Evolutionary conservation across 2,888 invertebrate species (phyloP), one percentile per base, ranked within the genome.

Genomic region (Rhorus exstirpatorius): DNA sequence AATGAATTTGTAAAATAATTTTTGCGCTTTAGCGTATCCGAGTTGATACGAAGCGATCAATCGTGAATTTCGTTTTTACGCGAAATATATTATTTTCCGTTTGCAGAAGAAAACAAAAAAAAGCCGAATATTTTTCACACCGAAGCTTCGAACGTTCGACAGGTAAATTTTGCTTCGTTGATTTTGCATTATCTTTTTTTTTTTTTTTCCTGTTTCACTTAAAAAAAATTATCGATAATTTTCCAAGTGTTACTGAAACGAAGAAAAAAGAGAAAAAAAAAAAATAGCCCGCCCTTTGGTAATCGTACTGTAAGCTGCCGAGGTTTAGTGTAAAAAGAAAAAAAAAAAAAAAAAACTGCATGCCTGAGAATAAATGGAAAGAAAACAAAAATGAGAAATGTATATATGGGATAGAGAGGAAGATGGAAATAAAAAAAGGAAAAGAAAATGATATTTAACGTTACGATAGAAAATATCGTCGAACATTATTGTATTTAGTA

Each of bases 401-500:
- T 79, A 83, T 77, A 85, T 79, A 83, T 12, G 78, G 81, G 51
- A 14, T 8, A 44, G 24, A 44, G 38, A 14, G 46, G 14, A 46
- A 21, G 70, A n/a, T n/a, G n/a, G n/a, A n/a, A n/a, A n/a, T n/a
- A n/a, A n/a, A n/a, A 38, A 24, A 77, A 26, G 51, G 14, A 70
- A 14, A 63, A 78, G 51, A 49, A 61, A 76, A 44, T 70, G 78
- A 80, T 51, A 77, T 77, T 74, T 80, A 81, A 75, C 17, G 53
- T 77, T 68, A 53, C 44, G 71, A 77, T 74, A 70, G 31, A 53
- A 67, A 55, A 79, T 58, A 77, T 70, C 46, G 58, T 81, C 65
- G 70, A 79, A 81, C 61, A 80, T 74, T 74, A 76, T 71, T 79
- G 77, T 84, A 85, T 83, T 67, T 83, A 83, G 65, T 82, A 82